A percentile compares a stretch with the other conserved stretches of the same genome.
These are phyloP conservation scores for Ictalurus furcatus DNA, from an alignment of 2,113 vertebrate species.

Conservation along the genomic window DNA sequence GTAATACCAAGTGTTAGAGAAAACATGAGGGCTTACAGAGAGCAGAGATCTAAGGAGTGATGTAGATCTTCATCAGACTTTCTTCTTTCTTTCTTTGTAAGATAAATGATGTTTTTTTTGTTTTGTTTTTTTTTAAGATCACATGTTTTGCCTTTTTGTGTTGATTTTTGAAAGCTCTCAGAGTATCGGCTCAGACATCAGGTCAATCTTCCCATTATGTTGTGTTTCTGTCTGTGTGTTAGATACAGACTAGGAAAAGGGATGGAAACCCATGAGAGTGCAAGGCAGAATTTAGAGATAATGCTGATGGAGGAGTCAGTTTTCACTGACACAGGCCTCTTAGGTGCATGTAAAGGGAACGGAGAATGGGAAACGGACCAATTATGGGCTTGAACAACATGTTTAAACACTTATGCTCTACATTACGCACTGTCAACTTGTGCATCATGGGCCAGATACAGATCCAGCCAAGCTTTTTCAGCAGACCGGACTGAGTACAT, in stretches of 20 bases:
- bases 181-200: not conserved
- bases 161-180: not conserved
- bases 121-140: not conserved
- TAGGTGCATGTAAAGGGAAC: not conserved
- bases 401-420: not conserved
- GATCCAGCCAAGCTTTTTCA: not conserved
- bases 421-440: not conserved
- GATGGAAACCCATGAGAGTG: not conserved
- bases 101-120: not conserved
- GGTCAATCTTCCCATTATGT: not conserved
- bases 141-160: not conserved
- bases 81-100: not conserved
- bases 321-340: not conserved
- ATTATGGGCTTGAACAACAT: constrained; percentile 1
- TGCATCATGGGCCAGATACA: not conserved
- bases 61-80: constrained; percentile 13
- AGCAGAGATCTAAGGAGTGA: constrained; percentile 5
- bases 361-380: not conserved
- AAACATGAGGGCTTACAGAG: not conserved
- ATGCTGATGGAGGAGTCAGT: not conserved
- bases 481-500: not conserved
- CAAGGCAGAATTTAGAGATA: not conserved
- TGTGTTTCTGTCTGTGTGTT: not conserved
- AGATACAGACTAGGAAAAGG: not conserved
- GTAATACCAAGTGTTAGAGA: constrained; percentile 3